A percentile compares a stretch with the other conserved stretches of the same genome.
Conservation (phyloP, 2,113 vertebrate genomes). For the Oreochromis aureus region DNA sequence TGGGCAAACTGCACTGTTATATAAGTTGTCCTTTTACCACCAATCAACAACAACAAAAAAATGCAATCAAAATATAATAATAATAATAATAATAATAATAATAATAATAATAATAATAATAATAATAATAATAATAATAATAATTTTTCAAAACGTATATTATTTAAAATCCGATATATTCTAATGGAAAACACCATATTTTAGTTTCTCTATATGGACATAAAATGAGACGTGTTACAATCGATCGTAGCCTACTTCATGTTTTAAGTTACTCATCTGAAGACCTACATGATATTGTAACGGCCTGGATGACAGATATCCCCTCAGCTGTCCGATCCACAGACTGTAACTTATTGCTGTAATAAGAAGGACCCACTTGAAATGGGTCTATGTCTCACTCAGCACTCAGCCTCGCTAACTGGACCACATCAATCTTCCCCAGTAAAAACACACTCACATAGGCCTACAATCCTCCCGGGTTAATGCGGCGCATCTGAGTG, state of each 20-base stretch:
- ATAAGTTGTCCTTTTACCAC: not conserved
- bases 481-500: slow-evolving; percentile 99
- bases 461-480: slow-evolving; percentile 86
- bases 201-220: not conserved
- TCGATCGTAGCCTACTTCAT: not conserved
- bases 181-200: not conserved
- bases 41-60: not conserved
- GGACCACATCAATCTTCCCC: slow-evolving; percentile 99
- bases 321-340: slow-evolving; percentile 48
- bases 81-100: not conserved
- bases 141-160: fast-evolving
- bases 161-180: not conserved
- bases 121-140: not conserved
- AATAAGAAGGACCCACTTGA: slow-evolving; percentile 62
- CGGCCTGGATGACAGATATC: not conserved
- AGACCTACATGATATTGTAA: slow-evolving; percentile 51
- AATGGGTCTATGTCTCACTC: slow-evolving; percentile 71
- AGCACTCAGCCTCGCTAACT: slow-evolving; percentile 81
- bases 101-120: not conserved
- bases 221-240: not conserved
- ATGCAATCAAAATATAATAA: not conserved
- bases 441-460: slow-evolving; percentile 95
- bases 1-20: not conserved
- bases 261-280: not conserved
- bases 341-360: slow-evolving; percentile 51